Evolutionary conservation across 2,888 invertebrate genomes (phyloP).

Genomic region (Macropis europaea): DNA sequence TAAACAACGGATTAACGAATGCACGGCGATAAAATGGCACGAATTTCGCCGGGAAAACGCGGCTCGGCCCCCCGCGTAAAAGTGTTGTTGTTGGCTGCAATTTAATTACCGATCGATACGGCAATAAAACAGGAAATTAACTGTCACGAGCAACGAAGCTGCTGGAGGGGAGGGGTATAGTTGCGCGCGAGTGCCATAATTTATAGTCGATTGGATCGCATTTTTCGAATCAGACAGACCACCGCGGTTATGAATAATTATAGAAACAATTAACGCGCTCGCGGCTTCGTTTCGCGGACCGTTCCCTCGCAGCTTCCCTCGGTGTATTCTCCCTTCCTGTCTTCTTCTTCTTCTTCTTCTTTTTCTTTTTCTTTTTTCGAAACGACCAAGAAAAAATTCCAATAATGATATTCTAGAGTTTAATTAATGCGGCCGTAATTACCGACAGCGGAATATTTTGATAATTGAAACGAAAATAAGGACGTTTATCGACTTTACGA

Average conservation of each 20-base stretch:
- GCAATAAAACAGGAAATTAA: conserved; percentile 51
- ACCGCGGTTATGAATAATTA: conserved; percentile 45
- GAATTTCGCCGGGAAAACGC: conserved; percentile 31
- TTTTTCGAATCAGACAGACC: conserved; percentile 22
- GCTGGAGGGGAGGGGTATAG: conserved; percentile 4
- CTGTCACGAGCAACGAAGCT: conserved; percentile 28
- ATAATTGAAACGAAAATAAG: too few species aligned
- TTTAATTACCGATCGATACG: conserved; percentile 51
- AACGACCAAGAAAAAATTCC: too few species aligned
- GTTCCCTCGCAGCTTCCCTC: too few species aligned
- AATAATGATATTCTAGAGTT: too few species aligned
- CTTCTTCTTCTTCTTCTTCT: too few species aligned
- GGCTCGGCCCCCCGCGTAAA: conserved; percentile 14
- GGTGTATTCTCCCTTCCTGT: too few species aligned
- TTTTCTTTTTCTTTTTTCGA: too few species aligned
- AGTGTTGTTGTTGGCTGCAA: conserved; percentile 31
- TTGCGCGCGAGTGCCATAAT: conserved; percentile 20
- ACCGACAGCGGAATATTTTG: too few species aligned
- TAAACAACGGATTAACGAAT: conserved; percentile 45
- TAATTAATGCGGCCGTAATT: too few species aligned
- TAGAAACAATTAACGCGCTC: conserved; percentile 19
- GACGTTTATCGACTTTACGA: too few species aligned
- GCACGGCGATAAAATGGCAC: conserved; percentile 29
- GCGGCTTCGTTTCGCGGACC: neutral
- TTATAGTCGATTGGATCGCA: conserved; percentile 28